A percentile compares a stretch with the other conserved stretches of the same genome.
Evolutionary conservation across 2,797 vertebrate species (phyloP).

Genomic region (Enteromius thamalakanensis): DNA sequence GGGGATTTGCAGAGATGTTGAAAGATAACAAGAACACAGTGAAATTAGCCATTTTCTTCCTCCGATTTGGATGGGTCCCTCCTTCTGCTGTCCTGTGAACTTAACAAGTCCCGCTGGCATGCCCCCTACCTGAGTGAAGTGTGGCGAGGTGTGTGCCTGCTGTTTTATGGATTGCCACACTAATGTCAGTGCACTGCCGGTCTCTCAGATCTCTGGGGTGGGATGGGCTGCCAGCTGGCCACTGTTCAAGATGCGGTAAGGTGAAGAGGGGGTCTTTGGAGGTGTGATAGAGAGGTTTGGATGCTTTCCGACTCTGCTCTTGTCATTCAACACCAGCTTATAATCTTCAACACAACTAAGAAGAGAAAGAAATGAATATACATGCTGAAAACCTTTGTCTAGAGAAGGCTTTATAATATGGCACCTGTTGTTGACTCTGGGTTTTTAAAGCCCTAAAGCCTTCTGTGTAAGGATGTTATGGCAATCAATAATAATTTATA

Average conservation of each 20-base stretch:
- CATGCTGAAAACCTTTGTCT: neutral
- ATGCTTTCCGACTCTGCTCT: slow-evolving; percentile 44
- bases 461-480: neutral
- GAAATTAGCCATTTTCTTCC: slow-evolving; percentile 56
- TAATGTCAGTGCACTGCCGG: slow-evolving; percentile 53
- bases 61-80: slow-evolving; percentile 44
- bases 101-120: slow-evolving; percentile 42
- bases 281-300: slow-evolving; percentile 45
- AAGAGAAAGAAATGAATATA: slow-evolving; percentile 31
- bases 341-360: neutral
- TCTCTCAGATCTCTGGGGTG: slow-evolving; percentile 55
- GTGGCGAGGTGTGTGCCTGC: slow-evolving; percentile 28
- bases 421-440: slow-evolving; percentile 24
- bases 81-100: slow-evolving; percentile 37
- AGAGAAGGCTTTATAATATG: neutral
- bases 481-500: neutral
- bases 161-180: slow-evolving; percentile 56
- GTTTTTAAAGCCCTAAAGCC: neutral
- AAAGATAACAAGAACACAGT: slow-evolving; percentile 61
- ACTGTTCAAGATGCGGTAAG: slow-evolving; percentile 41
- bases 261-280: neutral
- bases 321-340: slow-evolving; percentile 41
- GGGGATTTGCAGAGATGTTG: slow-evolving; percentile 58
- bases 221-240: slow-evolving; percentile 57
- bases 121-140: slow-evolving; percentile 43